A percentile compares a stretch with the other conserved stretches of the same genome.
These are phyloP conservation scores for Tyria jacobaeae DNA, from an alignment of 2,888 invertebrate species.

Conservation along the genomic window DNA sequence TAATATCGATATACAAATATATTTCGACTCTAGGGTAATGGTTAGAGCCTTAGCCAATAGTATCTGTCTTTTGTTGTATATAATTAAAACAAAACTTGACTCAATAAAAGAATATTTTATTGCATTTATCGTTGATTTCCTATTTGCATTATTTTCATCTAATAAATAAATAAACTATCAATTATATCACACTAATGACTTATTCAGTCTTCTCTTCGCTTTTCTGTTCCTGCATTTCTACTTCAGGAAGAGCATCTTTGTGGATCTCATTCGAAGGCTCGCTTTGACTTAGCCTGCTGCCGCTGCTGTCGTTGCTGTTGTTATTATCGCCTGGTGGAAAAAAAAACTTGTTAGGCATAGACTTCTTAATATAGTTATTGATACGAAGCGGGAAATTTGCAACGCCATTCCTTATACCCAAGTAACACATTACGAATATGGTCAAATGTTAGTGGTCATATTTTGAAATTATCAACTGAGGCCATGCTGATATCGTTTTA, in stretches of 20 bases:
- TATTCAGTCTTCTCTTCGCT: slow-evolving; percentile 71
- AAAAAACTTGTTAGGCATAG: background rate
- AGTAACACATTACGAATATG: no score
- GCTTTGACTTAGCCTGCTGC: slow-evolving; percentile 57
- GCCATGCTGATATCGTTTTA: no score
- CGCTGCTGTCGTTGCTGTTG: slow-evolving; percentile 58
- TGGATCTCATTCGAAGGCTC: slow-evolving; percentile 40
- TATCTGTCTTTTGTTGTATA: no score
- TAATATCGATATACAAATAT: no score
- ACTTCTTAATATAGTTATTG: no score
- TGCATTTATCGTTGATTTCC: slow-evolving; percentile 39
- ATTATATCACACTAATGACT: slow-evolving; percentile 66
- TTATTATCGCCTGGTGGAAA: slow-evolving; percentile 66
- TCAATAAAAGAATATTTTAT: slow-evolving; percentile 36
- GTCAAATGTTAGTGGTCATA: no score
- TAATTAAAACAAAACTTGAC: slow-evolving; percentile 11
- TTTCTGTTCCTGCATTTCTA: slow-evolving; percentile 47
- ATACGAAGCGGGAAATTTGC: no score
- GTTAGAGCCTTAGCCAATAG: no score
- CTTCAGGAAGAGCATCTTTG: slow-evolving; percentile 38
- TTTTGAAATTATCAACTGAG: no score
- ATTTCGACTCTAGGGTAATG: no score
- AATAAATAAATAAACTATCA: slow-evolving; percentile 58
- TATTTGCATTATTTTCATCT: slow-evolving; percentile 49
- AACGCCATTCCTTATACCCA: no score